These are phyloP conservation scores for Cryptops parisi DNA, from an alignment of 2,888 invertebrate genomes.

Conservation along the genomic window DNA sequence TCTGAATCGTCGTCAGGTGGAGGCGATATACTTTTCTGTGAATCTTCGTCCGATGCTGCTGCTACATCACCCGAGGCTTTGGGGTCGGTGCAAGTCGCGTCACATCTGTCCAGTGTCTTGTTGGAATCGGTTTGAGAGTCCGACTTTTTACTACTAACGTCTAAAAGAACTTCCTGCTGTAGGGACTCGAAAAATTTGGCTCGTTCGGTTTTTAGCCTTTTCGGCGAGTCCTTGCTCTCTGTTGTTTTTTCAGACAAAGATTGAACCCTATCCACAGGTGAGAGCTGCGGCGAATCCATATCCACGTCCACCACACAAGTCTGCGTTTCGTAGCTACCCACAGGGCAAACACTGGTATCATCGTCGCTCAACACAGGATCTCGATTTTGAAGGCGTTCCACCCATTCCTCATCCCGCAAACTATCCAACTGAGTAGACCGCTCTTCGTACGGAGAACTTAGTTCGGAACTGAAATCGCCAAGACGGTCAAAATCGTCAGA, in stretches of 20 bases:
- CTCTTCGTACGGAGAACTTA: slow-evolving; percentile 13
- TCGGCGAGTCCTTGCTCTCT: neutral
- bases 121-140: neutral
- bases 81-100: neutral
- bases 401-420: slow-evolving; percentile 13
- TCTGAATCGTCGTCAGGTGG: slow-evolving; percentile 60
- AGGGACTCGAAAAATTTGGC: neutral
- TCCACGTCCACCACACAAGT: neutral
- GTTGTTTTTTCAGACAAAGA: neutral
- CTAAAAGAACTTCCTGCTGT: slow-evolving; percentile 7
- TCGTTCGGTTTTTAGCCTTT: neutral
- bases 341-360: slow-evolving; percentile 11
- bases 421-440: slow-evolving; percentile 12
- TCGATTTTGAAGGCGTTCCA: slow-evolving; percentile 7
- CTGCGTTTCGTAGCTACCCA: slow-evolving; percentile 7
- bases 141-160: neutral
- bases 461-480: slow-evolving; percentile 11
- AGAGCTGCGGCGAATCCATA: slow-evolving; percentile 4
- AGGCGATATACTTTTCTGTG: slow-evolving; percentile 21
- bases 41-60: neutral
- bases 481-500: slow-evolving; percentile 8
- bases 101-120: slow-evolving; percentile 6
- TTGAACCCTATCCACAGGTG: neutral
- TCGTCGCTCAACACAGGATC: neutral
- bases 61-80: neutral